Base-by-base conservation (phyloP, 2,113 vertebrate species). In the Zeus faber region DNA sequence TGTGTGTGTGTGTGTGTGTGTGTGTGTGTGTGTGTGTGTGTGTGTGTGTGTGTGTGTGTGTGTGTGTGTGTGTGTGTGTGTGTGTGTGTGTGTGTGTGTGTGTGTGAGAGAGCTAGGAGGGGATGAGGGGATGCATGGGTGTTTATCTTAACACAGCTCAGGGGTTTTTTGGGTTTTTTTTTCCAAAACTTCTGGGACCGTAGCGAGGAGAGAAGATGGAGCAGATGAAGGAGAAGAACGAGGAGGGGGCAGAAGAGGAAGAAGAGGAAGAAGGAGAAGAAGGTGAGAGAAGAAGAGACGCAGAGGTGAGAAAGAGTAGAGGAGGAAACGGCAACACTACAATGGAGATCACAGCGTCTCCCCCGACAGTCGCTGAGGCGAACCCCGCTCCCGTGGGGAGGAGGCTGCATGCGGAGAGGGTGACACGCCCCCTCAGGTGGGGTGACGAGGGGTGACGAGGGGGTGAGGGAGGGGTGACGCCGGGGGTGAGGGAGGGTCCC, bases 401-500 rank as follows among this genome's bases (percentile, higher is more conserved):
- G 37, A 6, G 40, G n/a, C 70, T 62, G 71, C 76, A 35, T 51
- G 16, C 58, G 52, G 52, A 62, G 58, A 72, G 67, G 77, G 72
- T 76, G 61, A 80, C 60, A 72, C 65, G 56, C 39, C 59, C 65
- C 73, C 62, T 74, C 54, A 69, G 61, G 84, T 79, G 40, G 41
- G 68, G 53, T 57, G n/a, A n/a, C n/a, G n/a, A n/a, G n/a, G n/a
- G n/a, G n/a, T n/a, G n/a, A n/a, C n/a, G n/a, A n/a, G n/a, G 47
- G 67, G 26, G 74, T 48, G 46, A 56, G 24, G 47, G 10, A 47
- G 54, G 72, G 68, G 27, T 11, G 40, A 24, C 52, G 23, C 27
- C n/a, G 3, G 29, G 31, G 46, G 48, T 59, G 60, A 43, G 35
- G n/a, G 48, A 17, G 16, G 67, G 55, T 67, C 63, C 70, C 62